Percentiles rank a stretch among this genome's conserved stretches.
Conservation (phyloP, 2,888 invertebrate genomes). For the Tetramorium bicarinatum region DNA sequence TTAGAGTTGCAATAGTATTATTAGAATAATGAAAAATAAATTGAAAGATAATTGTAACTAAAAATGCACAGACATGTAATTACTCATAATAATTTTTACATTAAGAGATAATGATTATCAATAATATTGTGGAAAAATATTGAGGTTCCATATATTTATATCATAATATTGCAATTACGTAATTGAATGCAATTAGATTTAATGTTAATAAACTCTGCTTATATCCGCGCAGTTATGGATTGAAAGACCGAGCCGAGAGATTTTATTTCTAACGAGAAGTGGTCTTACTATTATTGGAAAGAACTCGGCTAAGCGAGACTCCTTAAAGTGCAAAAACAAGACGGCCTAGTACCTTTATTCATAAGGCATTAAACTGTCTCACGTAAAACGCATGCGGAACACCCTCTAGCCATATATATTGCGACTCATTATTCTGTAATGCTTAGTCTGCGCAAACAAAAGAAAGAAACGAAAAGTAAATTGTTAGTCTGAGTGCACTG, state of each 20-base stretch:
- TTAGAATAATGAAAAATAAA: background rate
- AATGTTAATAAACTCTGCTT: background rate
- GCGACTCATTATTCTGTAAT: conserved; percentile 5
- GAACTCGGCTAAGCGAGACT: background rate
- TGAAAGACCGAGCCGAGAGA: background rate
- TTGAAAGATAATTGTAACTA: background rate
- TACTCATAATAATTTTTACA: conserved; percentile 15
- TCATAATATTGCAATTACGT: background rate
- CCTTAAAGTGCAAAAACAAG: conserved; percentile 2
- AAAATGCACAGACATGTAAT: background rate
- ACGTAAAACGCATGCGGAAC: background rate
- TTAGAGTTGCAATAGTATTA: background rate
- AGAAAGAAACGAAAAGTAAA: background rate
- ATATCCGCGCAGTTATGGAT: too few relatives aligned
- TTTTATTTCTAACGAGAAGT: background rate
- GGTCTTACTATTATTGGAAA: conserved; percentile 24
- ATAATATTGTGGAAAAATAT: background rate
- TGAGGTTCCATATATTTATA: background rate
- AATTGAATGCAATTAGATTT: conserved; percentile 8
- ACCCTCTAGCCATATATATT: background rate
- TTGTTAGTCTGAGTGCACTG: background rate
- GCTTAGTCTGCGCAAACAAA: background rate
- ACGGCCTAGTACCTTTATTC: conserved; percentile 22
- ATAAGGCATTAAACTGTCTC: conserved; percentile 33
- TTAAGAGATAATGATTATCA: background rate